Evolutionary conservation across 1,140 invertebrate genomes (phyloP).

Genomic region (Palaemon carinicauda): DNA sequence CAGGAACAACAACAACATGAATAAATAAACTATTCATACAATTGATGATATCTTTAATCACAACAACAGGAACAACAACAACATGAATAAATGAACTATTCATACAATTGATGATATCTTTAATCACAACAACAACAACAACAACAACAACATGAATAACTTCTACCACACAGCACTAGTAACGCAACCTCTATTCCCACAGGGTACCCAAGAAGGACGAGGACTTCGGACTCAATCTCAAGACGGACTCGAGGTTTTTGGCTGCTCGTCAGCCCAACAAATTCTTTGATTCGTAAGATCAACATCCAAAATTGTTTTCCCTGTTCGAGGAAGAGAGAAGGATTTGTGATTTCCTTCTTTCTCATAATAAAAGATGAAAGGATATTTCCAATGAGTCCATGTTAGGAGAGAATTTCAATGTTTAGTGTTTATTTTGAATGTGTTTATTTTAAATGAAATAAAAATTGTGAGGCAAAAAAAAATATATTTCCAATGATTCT

Average conservation of each 20-base stretch:
- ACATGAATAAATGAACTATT: too few relatives aligned
- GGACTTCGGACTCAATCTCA: conserved; percentile 36
- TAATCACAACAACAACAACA: too few relatives aligned
- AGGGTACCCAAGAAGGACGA: neutral
- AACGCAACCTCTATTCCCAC: neutral
- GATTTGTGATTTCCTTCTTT: neutral
- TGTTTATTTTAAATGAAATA: too few relatives aligned
- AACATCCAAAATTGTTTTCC: neutral
- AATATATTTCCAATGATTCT: too few relatives aligned
- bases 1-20: neutral
- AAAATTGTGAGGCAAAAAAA: too few relatives aligned
- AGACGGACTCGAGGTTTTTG: conserved; percentile 17
- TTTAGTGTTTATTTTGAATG: too few relatives aligned
- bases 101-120: too few relatives aligned
- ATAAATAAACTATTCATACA: too few relatives aligned
- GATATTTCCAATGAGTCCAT: too few relatives aligned
- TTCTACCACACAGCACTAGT: neutral
- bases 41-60: too few relatives aligned
- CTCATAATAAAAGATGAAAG: neutral
- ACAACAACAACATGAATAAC: neutral
- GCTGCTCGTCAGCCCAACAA: conserved; percentile 37
- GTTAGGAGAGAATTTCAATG: too few relatives aligned
- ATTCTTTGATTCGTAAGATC: conserved; percentile 39
- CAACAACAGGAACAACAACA: too few relatives aligned
- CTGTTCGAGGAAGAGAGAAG: neutral